phyloP scores from a whole-genome alignment of 1,140 invertebrate species.

The Drosophila oshimai region DNA sequence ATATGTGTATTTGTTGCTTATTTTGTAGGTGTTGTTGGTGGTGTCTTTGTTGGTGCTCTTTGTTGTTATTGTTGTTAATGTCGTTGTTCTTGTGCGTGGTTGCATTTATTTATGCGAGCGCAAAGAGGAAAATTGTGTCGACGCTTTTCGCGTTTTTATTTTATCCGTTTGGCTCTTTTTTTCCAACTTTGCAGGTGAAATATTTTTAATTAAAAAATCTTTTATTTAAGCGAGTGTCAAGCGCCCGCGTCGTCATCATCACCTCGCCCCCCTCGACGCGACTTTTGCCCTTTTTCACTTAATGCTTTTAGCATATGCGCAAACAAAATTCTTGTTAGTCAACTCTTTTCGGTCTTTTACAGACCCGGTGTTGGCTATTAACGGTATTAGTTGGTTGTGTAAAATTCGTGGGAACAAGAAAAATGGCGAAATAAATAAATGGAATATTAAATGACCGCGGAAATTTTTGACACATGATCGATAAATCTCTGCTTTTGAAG shows the following conservation, averaged over 20 bases:
- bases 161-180: constrained; percentile 11
- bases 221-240: constrained; percentile 75
- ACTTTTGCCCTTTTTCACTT: constrained; percentile 15
- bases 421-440: background rate
- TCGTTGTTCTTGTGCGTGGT: constrained; percentile 32
- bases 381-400: constrained; percentile 11
- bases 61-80: constrained; percentile 15
- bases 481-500: no score
- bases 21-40: constrained; percentile 6
- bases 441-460: background rate
- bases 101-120: constrained; percentile 70
- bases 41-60: constrained; percentile 2
- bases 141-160: constrained; percentile 30
- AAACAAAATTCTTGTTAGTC: constrained; percentile 7
- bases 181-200: constrained; percentile 61
- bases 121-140: constrained; percentile 77
- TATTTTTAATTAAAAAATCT: constrained; percentile 81
- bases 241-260: constrained; percentile 18
- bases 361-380: constrained; percentile 9
- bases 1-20: background rate
- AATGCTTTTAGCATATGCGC: constrained; percentile 27
- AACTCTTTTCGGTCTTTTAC: constrained; percentile 18
- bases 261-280: background rate
- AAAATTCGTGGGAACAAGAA: background rate
- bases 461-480: no score